Evolutionary conservation across 2,888 invertebrate species (phyloP), one percentile per base, ranked within the genome.

Genomic region (Lepidocyrtinus sp.): DNA sequence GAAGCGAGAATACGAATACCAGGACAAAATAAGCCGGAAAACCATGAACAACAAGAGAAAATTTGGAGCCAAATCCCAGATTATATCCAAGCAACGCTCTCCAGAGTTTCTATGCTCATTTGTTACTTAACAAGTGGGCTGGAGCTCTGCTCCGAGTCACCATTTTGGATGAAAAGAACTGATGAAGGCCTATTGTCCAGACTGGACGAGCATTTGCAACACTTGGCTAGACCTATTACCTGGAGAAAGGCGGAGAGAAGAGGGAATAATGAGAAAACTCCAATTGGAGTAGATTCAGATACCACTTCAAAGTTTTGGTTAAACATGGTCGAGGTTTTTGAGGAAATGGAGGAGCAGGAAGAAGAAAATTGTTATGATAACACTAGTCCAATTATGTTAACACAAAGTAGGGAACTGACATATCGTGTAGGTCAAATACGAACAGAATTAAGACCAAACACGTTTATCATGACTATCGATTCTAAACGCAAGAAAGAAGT

Each of bases 151-250:
- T 68, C 79, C 1, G 81, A 81, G 9, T 45, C 75, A 3, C 85
- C 85, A 7, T 85, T 83, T 24, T 81, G 45, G 68, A 78, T 82
- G 77, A 69, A 71, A 46, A 61, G 71, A 50, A 80, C 80, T 1
- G 81, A 82, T 26, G 81, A 82, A 62, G 85, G 85, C 12, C 72
- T 85, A 0, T 27, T 84, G 0, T 9, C 67, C 9, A 46, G 81
- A 17, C 24, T 85, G 1, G 83, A 83, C 24, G 82, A 84, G 45
- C 83, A 83, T 62, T 59, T 84, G 19, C 84, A 83, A 24, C 46
- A 81, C 65, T 79, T 84, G 19, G 61, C 78, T 0, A 63, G 84
- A 22, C 82, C 82, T 0, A 36, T 83, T 9, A 25, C n/a, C 62
- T 73, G 69, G 65, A 72, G 82, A 50, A 80, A 71, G 64, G 74